Evolutionary conservation across 64 coral and sea anemone species (phyloP).

Genomic region (Orbicella faveolata): DNA sequence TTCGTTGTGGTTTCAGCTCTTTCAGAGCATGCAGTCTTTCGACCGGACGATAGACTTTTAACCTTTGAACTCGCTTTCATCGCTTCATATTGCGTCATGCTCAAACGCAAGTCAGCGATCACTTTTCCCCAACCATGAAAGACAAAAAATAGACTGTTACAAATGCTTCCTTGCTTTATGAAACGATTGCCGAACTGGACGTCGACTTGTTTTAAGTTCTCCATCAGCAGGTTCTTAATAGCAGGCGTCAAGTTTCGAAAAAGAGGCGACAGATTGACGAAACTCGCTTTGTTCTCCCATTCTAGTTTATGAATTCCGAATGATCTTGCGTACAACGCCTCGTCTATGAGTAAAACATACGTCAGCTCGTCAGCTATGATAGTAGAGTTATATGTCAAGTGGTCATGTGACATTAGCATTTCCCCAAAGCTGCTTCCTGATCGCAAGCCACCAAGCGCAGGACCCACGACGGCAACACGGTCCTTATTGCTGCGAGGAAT

Average conservation of each 20-base stretch:
- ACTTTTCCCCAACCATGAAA: conserved; percentile 65
- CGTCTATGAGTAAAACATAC: conserved; percentile 49
- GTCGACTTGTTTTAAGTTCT: conserved; percentile 54
- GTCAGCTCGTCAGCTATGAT: conserved; percentile 69
- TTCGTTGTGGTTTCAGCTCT: not conserved
- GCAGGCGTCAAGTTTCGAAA: conserved; percentile 60
- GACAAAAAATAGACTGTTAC: conserved; percentile 62
- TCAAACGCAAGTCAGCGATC: conserved; percentile 47
- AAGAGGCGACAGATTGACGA: conserved; percentile 67
- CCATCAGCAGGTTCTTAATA: conserved; percentile 63
- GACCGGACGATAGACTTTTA: not conserved
- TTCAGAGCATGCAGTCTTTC: not conserved
- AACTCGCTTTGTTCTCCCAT: conserved; percentile 69
- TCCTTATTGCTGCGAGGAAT: conserved; percentile 49
- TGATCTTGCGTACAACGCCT: conserved; percentile 47
- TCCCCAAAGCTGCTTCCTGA: conserved; percentile 81
- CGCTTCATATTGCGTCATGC: conserved; percentile 45
- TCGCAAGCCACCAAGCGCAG: conserved; percentile 35
- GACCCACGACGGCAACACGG: conserved; percentile 52
- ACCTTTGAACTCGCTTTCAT: conserved; percentile 24
- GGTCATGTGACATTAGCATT: conserved; percentile 38
- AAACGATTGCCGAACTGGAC: conserved; percentile 70
- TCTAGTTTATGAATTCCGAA: conserved; percentile 40
- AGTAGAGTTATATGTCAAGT: conserved; percentile 52
- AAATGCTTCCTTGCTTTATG: conserved; percentile 59